phyloP scores from a whole-genome alignment of 2,888 invertebrate genomes.

The Diadegma fenestrale region DNA sequence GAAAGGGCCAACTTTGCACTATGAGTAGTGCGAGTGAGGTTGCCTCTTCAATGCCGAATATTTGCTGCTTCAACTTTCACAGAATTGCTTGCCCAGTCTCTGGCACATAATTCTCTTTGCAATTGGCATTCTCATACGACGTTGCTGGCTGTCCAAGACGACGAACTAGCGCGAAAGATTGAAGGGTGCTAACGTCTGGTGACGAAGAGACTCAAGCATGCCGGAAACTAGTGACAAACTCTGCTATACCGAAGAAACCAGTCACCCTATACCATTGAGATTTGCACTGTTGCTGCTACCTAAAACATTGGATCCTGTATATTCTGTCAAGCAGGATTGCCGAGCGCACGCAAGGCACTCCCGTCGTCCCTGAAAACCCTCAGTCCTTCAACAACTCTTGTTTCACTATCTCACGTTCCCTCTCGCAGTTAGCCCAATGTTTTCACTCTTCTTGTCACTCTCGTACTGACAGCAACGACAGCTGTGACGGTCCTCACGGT shows the following conservation, averaged over 20 bases:
- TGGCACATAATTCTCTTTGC: background rate
- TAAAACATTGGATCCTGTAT: conserved; percentile 16
- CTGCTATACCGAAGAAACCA: conserved; percentile 27
- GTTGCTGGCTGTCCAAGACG: background rate
- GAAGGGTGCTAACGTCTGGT: background rate
- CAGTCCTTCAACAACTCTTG: conserved; percentile 38
- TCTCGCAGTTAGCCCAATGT: conserved; percentile 43
- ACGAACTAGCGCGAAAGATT: background rate
- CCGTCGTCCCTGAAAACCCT: conserved; percentile 34
- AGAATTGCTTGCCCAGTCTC: conserved; percentile 29
- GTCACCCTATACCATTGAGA: conserved; percentile 27
- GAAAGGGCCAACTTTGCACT: conserved; percentile 53
- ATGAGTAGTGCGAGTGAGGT: conserved; percentile 18
- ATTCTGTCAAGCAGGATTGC: conserved; percentile 48
- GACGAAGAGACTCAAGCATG: background rate
- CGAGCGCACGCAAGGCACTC: conserved; percentile 52
- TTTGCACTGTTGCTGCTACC: conserved; percentile 14
- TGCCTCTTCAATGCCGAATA: conserved; percentile 2
- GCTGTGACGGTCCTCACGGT: conserved; percentile 82
- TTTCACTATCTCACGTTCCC: conserved; percentile 32
- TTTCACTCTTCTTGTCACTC: conserved; percentile 58
- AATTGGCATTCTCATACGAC: background rate
- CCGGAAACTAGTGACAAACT: conserved; percentile 12
- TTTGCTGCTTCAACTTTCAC: background rate
- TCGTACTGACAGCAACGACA: conserved; percentile 74